phyloP scores from a whole-genome alignment of 2,113 vertebrate genomes.

The Sceloporus tristichus region DNA sequence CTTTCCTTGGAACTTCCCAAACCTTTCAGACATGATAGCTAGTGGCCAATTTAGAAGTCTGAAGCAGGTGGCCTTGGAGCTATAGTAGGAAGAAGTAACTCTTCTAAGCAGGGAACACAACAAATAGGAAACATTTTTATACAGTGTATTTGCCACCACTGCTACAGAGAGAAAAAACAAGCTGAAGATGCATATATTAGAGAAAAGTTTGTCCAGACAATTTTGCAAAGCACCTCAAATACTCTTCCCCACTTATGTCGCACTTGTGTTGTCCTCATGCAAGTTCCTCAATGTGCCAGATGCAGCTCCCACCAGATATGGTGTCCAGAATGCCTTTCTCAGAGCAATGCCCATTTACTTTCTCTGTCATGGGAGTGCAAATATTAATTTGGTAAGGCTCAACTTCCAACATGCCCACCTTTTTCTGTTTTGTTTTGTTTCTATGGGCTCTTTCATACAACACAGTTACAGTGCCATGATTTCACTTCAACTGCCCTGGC shows the following conservation, averaged over 20 bases:
- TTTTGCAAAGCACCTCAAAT: not conserved
- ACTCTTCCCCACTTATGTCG: not conserved
- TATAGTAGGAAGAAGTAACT: not conserved
- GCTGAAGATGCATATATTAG: not conserved
- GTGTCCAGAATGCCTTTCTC: not conserved
- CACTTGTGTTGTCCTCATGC: not conserved
- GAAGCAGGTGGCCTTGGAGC: not conserved
- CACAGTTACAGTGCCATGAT: no score
- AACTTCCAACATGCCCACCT: not conserved
- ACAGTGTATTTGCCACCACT: no score
- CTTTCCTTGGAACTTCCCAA: not conserved
- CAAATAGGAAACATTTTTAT: not conserved
- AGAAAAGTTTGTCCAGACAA: not conserved
- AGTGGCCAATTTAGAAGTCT: no score
- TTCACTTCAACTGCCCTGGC: no score
- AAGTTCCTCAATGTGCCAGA: not conserved
- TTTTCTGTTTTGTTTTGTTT: no score
- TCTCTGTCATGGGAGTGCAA: not conserved
- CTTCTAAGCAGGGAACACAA: not conserved
- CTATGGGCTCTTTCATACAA: no score
- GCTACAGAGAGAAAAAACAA: not conserved
- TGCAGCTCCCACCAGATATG: not conserved
- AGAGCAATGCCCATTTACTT: not conserved
- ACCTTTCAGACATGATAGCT: no score
- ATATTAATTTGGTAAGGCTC: conserved; percentile 2